Evolutionary conservation across 64 coral and sea anemone genomes (phyloP), one percentile per base, ranked within the genome.

Genomic region (Exaiptasia diaphana): DNA sequence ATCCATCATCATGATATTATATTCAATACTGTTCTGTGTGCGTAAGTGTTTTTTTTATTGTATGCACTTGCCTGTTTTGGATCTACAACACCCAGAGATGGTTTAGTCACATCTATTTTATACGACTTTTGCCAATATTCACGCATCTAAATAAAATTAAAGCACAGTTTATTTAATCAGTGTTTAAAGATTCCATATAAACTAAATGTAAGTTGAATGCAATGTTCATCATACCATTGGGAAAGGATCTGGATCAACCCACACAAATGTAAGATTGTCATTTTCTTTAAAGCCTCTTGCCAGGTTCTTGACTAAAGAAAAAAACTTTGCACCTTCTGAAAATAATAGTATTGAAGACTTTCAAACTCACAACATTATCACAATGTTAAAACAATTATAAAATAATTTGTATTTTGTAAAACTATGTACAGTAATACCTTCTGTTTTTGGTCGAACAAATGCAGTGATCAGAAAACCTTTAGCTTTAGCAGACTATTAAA

Each of bases 51-150:
- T n/a, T n/a, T n/a, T n/a, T n/a, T n/a, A n/a, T n/a, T n/a, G n/a
- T n/a, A n/a, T n/a, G n/a, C n/a, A 69, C 85, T 67, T 60, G 89
- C 91, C 72, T 82, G 71, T 94, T 94, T 94, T 25, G 91, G 91
- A 20, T 94, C 91, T 27, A 94, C 86, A 12, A 94, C 86, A 15
- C 91, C 91, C 2, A 94, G 59, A 20, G 87, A 44, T 1, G 91
- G 91, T 4, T 65, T 83, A 53, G 84, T 94, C 2, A 94, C 86
- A 49, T 94, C 91, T 20, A 94, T 89, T 49, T 89, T 61, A 42
- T 94, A 94, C 5, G 91, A 94, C 27, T 80, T 89, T 73, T 94
- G 91, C 91, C 91, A 94, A 65, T 79, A 94, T 34, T 94, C 91
- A 30, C 91, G 80, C 91, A 94, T 89, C 91, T 94, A 64, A 2